These are phyloP conservation scores for Psammodynastes pulverulentus DNA, from an alignment of 2,113 vertebrate genomes.

Conservation along the genomic window DNA sequence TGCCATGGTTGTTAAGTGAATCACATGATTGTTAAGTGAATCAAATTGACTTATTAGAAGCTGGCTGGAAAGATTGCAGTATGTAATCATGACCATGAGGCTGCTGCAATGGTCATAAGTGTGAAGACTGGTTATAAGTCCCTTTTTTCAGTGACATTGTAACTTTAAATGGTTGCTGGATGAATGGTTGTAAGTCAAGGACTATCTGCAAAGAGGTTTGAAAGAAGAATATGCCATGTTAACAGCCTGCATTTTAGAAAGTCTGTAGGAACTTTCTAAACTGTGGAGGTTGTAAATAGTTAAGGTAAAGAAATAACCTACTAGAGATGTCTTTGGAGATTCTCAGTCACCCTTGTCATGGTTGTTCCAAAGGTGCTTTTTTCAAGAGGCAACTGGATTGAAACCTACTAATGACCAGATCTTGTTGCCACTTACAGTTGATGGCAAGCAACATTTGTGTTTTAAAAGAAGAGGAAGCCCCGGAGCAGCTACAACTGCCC, in stretches of 20 bases:
- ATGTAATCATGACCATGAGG: neutral
- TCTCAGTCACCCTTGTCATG: too few relatives aligned
- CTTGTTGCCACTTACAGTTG: slow-evolving; percentile 1
- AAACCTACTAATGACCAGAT: neutral
- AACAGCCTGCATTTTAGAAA: neutral
- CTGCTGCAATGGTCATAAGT: neutral
- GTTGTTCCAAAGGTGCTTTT: too few relatives aligned
- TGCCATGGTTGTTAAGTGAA: neutral
- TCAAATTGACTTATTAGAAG: neutral
- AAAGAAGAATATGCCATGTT: neutral
- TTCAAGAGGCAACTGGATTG: too few relatives aligned
- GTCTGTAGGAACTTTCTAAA: too few relatives aligned
- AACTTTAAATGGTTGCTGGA: neutral
- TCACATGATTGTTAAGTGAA: neutral
- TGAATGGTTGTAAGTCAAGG: neutral
- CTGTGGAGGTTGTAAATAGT: neutral
- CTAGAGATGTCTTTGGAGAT: too few relatives aligned
- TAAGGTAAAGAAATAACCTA: neutral
- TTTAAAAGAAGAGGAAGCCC: neutral
- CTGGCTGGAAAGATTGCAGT: neutral
- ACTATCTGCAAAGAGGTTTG: neutral
- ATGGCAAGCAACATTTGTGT: rapidly evolving
- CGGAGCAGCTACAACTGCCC: neutral
- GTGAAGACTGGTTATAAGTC: neutral
- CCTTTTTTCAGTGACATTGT: neutral